These are phyloP conservation scores for Drosophila santomea DNA, from an alignment of 1,140 invertebrate genomes.

Conservation along the genomic window DNA sequence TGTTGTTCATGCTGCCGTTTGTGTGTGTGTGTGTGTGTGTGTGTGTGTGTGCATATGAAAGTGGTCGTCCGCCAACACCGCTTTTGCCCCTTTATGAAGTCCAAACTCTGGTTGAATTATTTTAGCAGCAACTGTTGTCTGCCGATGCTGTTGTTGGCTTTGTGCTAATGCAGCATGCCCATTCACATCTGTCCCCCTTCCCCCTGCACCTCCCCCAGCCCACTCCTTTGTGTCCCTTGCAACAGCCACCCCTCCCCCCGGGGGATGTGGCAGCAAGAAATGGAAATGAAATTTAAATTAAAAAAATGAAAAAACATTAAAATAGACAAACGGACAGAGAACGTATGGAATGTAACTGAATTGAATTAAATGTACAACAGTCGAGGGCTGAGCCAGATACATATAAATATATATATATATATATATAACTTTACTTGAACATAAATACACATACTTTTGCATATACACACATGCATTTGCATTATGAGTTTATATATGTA, in stretches of 20 bases:
- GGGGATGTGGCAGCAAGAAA: constrained; percentile 61
- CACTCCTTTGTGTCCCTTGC: not conserved
- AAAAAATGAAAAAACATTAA: constrained; percentile 40
- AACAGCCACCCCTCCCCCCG: constrained; percentile 19
- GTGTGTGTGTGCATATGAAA: constrained; percentile 48
- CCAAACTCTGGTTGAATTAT: constrained; percentile 64
- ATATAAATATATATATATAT: not conserved
- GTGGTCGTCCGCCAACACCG: constrained; percentile 20
- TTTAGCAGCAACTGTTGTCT: constrained; percentile 63
- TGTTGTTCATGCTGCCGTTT: constrained; percentile 48
- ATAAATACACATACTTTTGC: too few species aligned
- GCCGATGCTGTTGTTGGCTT: constrained; percentile 37
- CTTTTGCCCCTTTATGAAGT: constrained; percentile 9
- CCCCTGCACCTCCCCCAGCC: constrained; percentile 18
- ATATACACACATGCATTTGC: constrained; percentile 3
- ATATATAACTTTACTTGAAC: too few species aligned
- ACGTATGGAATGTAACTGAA: constrained; percentile 73
- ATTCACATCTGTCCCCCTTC: constrained; percentile 22
- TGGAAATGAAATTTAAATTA: constrained; percentile 79
- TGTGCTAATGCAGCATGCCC: constrained; percentile 73
- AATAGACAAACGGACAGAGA: constrained; percentile 39
- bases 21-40: too few species aligned
- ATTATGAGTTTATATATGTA: constrained; percentile 8
- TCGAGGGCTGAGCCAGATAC: not conserved
- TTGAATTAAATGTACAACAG: constrained; percentile 73